A percentile compares a stretch with the other conserved stretches of the same genome.
Evolutionary conservation across 2,888 invertebrate genomes (phyloP).

Genomic region (Drosophila paranaensis): DNA sequence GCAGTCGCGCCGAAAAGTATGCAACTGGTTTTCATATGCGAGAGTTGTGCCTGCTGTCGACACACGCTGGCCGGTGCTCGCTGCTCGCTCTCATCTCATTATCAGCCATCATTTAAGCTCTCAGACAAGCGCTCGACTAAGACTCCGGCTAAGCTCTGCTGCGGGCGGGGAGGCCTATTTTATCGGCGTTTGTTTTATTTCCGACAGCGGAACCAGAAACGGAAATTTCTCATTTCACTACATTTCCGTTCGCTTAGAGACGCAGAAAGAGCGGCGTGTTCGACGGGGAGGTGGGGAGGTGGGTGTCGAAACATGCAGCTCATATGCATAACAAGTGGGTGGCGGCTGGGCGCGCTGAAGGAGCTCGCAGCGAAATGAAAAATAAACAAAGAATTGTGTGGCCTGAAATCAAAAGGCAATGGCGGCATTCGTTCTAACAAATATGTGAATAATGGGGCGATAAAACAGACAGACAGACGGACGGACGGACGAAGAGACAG

Average conservation of each 20-base stretch:
- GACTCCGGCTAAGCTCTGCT: constrained; percentile 42
- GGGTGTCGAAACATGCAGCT: constrained; percentile 43
- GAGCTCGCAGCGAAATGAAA: constrained; percentile 49
- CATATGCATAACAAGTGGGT: constrained; percentile 62
- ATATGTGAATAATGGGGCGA: constrained; percentile 74
- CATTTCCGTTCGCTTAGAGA: constrained; percentile 64
- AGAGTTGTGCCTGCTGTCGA: constrained; percentile 16
- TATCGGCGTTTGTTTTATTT: constrained; percentile 78
- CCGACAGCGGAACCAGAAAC: constrained; percentile 78
- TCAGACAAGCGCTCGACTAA: constrained; percentile 22
- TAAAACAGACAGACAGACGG: constrained; percentile 53
- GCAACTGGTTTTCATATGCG: constrained; percentile 70
- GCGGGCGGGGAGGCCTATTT: constrained; percentile 54
- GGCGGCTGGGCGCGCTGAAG: constrained; percentile 18
- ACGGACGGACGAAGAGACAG: background rate
- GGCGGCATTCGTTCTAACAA: constrained; percentile 67
- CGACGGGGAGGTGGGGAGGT: background rate
- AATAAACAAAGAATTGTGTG: constrained; percentile 66
- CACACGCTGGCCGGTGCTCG: background rate
- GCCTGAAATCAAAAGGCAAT: constrained; percentile 61
- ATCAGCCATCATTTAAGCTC: constrained; percentile 67
- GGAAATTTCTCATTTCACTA: constrained; percentile 79
- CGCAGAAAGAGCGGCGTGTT: background rate
- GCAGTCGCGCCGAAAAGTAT: constrained; percentile 50
- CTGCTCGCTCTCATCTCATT: constrained; percentile 49